Percentiles rank a stretch among this genome's conserved stretches.
These are phyloP conservation scores for Leptodactylus fuscus DNA, from an alignment of 2,113 vertebrate species.

Conservation along the genomic window DNA sequence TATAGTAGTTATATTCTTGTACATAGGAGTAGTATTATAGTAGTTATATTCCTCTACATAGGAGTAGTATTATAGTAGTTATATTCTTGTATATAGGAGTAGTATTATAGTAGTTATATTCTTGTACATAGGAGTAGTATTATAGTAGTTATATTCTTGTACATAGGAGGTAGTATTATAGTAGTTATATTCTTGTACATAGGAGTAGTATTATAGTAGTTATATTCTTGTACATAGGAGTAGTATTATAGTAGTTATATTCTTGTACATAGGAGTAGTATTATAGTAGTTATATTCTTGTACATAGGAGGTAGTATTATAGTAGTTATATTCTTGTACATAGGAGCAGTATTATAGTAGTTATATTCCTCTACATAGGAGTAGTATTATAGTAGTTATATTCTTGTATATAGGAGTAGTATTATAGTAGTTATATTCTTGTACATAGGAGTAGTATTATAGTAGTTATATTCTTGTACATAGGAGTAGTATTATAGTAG, in stretches of 20 bases:
- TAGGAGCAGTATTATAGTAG: slow-evolving; percentile 17
- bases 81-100: neutral
- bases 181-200: slow-evolving; percentile 20
- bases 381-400: slow-evolving; percentile 15
- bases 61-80: too few relatives aligned
- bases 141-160: slow-evolving; percentile 10
- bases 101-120: slow-evolving; percentile 16
- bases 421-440: slow-evolving; percentile 16
- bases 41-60: too few relatives aligned
- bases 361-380: slow-evolving; percentile 9
- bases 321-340: neutral
- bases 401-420: neutral
- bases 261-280: neutral
- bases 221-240: slow-evolving; percentile 8
- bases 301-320: neutral
- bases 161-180: slow-evolving; percentile 4
- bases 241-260: slow-evolving; percentile 19
- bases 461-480: too few relatives aligned
- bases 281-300: slow-evolving; percentile 9
- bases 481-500: too few relatives aligned
- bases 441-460: neutral
- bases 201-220: slow-evolving; percentile 19
- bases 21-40: neutral
- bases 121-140: neutral
- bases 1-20: too few relatives aligned